Conservation (phyloP, 2,888 invertebrate genomes). For the Carcina quercana region DNA sequence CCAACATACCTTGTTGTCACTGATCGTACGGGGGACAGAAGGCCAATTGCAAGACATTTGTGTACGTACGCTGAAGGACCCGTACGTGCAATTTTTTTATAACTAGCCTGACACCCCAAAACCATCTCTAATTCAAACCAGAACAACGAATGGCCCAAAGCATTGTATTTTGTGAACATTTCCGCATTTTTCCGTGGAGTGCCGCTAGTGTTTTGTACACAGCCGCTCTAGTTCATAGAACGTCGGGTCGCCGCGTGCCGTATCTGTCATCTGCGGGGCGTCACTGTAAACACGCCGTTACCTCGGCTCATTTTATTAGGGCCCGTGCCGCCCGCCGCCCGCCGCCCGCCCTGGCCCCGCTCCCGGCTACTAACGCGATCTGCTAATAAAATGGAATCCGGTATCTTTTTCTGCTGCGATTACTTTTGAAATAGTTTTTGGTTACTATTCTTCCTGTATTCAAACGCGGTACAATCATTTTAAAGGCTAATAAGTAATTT, state of each 20-base stretch:
- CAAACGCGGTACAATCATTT: no score
- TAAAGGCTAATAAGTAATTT: no score
- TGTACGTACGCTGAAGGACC: no score
- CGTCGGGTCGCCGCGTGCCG: constrained; percentile 48
- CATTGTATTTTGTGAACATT: no score
- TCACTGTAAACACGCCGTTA: constrained; percentile 63
- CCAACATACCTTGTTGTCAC: no score
- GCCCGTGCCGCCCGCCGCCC: constrained; percentile 27
- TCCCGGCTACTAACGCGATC: constrained; percentile 32
- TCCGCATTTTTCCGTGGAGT: no score
- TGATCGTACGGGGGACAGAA: no score
- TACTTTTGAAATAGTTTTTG: background rate
- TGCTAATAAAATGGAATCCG: constrained; percentile 43
- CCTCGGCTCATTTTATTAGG: constrained; percentile 68
- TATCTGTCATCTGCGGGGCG: constrained; percentile 65
- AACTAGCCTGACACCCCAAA: no score
- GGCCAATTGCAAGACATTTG: no score
- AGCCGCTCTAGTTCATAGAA: constrained; percentile 41
- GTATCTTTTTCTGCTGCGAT: constrained; percentile 18
- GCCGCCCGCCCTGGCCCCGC: constrained; percentile 4
- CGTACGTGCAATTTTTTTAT: no score
- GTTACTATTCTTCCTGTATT: background rate
- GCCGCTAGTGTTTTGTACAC: background rate
- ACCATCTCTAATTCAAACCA: no score
- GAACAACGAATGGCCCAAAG: no score